Evolutionary conservation across 1,140 invertebrate species (phyloP).

Genomic region (Microplitis demolitor): DNA sequence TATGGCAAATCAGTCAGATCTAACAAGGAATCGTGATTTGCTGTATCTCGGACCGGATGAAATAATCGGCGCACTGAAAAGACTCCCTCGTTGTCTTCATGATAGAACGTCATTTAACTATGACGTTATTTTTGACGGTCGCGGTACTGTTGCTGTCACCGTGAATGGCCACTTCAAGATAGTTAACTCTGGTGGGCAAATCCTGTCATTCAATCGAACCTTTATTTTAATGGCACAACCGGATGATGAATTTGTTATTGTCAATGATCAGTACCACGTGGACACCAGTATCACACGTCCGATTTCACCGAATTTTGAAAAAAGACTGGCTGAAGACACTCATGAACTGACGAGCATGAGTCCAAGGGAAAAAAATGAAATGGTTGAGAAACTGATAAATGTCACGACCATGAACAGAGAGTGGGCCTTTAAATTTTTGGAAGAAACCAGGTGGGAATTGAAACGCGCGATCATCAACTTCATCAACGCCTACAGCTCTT

Average conservation of each 20-base stretch:
- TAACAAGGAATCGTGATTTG: constrained; percentile 32
- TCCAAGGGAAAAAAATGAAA: constrained; percentile 40
- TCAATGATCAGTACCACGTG: constrained; percentile 52
- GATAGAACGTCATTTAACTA: constrained; percentile 42
- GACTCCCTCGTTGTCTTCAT: constrained; percentile 47
- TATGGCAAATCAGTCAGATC: constrained; percentile 32
- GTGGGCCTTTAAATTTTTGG: constrained; percentile 44
- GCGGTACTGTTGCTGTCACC: constrained; percentile 32
- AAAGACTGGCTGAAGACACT: constrained; percentile 29
- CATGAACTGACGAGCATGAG: constrained; percentile 37
- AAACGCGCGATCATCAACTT: constrained; percentile 45
- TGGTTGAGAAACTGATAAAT: constrained; percentile 37
- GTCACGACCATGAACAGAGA: constrained; percentile 43
- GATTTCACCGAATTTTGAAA: constrained; percentile 11
- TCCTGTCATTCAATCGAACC: constrained; percentile 49
- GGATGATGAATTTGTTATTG: constrained; percentile 52
- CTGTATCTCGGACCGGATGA: constrained; percentile 45
- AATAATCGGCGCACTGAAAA: constrained; percentile 42
- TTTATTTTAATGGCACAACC: constrained; percentile 42
- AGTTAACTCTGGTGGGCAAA: constrained; percentile 22
- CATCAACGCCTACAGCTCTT: constrained; percentile 40
- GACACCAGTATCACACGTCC: constrained; percentile 18
- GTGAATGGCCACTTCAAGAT: constrained; percentile 48
- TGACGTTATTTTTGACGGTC: constrained; percentile 41
- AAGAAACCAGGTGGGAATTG: constrained; percentile 44